phyloP scores from a whole-genome alignment of 2,113 vertebrate genomes.

The Protobothrops flavoviridis region DNA sequence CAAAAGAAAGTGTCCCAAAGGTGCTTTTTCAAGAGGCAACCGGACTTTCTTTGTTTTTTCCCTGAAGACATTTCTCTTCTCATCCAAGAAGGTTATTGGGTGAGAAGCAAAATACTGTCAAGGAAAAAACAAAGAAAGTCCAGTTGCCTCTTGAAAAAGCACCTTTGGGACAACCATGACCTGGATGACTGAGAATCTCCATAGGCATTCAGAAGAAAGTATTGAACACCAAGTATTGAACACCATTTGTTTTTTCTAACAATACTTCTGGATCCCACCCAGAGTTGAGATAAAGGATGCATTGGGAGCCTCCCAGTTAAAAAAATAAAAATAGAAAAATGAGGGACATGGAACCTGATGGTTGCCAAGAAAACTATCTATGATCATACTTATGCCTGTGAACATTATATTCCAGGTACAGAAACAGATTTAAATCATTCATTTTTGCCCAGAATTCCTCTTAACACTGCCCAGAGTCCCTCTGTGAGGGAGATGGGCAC shows the following conservation, averaged over 20 bases:
- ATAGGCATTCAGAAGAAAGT: not conserved
- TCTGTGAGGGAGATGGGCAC: too few relatives aligned
- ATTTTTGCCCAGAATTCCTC: not conserved
- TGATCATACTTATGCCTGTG: not conserved
- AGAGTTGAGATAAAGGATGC: not conserved
- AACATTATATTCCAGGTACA: not conserved
- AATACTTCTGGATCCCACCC: not conserved
- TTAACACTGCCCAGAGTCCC: too few relatives aligned
- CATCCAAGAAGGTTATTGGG: not conserved
- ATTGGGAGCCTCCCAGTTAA: not conserved
- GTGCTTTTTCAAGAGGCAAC: not conserved
- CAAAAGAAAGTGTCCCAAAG: not conserved
- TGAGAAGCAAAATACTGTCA: not conserved
- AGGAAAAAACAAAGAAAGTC: too few relatives aligned
- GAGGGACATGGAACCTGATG: not conserved
- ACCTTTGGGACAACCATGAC: not conserved
- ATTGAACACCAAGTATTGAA: not conserved
- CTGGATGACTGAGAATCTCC: not conserved
- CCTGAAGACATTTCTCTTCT: not conserved
- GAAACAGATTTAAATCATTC: not conserved
- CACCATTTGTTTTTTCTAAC: not conserved
- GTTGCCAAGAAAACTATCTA: not conserved
- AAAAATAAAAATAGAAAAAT: not conserved
- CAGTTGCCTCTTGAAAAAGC: too few relatives aligned
- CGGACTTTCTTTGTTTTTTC: not conserved